Conservation (phyloP, 2,888 invertebrate species). For the Antitype chi region DNA sequence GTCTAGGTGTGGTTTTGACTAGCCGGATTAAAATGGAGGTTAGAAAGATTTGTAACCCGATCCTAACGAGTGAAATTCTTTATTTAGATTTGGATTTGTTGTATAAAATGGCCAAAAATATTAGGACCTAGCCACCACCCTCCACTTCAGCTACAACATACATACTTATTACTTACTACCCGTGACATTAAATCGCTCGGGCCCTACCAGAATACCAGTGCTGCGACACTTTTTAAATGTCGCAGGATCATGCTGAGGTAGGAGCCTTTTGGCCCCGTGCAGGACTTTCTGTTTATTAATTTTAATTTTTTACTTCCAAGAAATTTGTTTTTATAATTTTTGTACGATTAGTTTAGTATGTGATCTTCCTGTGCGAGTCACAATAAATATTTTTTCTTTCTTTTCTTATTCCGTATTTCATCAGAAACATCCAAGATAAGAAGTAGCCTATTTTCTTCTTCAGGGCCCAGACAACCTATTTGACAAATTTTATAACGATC, state of each 20-base stretch:
- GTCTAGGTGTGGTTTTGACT: conserved; percentile 42
- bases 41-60: not conserved
- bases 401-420: not conserved
- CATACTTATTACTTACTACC: too few species aligned
- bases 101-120: not conserved
- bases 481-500: not conserved
- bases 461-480: not conserved
- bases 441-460: not conserved
- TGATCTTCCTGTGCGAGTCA: too few species aligned
- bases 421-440: not conserved
- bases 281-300: too few species aligned
- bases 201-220: too few species aligned
- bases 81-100: not conserved
- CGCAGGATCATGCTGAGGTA: too few species aligned
- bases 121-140: not conserved
- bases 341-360: too few species aligned
- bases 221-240: too few species aligned
- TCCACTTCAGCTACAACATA: not conserved
- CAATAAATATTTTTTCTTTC: too few species aligned
- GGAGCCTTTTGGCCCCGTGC: too few species aligned
- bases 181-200: too few species aligned
- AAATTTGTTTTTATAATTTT: too few species aligned
- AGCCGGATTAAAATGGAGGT: conserved; percentile 33
- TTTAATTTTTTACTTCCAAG: too few species aligned
- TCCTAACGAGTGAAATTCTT: not conserved